Percentiles rank a stretch among this genome's conserved stretches.
phyloP scores from a whole-genome alignment of 1,140 invertebrate species.

The Belonocnema kinseyi region DNA sequence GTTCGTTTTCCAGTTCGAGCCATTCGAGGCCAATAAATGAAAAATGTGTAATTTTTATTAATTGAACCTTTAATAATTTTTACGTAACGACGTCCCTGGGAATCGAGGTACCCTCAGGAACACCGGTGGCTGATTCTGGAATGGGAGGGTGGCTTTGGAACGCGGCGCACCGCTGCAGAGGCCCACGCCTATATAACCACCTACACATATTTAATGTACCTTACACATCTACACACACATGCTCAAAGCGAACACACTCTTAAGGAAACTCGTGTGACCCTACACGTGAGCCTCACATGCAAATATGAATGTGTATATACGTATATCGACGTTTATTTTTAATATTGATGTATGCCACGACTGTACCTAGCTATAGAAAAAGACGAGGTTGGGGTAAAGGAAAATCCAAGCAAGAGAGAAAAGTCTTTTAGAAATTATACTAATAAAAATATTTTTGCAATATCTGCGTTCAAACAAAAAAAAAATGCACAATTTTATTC shows the following conservation, averaged over 20 bases:
- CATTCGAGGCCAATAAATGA: slow-evolving; percentile 57
- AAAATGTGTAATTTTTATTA: slow-evolving; percentile 71
- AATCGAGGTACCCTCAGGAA: slow-evolving; percentile 20
- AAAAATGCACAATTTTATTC: too few species aligned
- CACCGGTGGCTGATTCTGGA: slow-evolving; percentile 8
- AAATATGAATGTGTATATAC: slow-evolving; percentile 34
- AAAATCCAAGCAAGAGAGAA: neutral
- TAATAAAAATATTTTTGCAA: too few species aligned
- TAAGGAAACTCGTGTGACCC: slow-evolving; percentile 4
- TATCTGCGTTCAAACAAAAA: neutral
- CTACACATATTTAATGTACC: neutral
- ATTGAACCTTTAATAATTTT: slow-evolving; percentile 70
- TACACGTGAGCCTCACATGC: slow-evolving; percentile 41
- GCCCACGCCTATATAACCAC: slow-evolving; percentile 24
- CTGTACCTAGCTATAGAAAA: slow-evolving; percentile 6
- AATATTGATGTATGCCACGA: slow-evolving; percentile 43
- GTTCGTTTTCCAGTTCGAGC: slow-evolving; percentile 1
- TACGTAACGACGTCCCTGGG: slow-evolving; percentile 33
- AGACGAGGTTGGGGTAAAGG: neutral
- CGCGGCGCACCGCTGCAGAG: slow-evolving; percentile 44
- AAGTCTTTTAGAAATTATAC: neutral
- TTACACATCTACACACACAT: neutral
- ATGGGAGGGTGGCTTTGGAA: slow-evolving; percentile 41
- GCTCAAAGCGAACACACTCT: neutral
- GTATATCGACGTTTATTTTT: slow-evolving; percentile 50